These are phyloP conservation scores for Phaedon cochleariae DNA, from an alignment of 2,888 invertebrate genomes.

Conservation along the genomic window DNA sequence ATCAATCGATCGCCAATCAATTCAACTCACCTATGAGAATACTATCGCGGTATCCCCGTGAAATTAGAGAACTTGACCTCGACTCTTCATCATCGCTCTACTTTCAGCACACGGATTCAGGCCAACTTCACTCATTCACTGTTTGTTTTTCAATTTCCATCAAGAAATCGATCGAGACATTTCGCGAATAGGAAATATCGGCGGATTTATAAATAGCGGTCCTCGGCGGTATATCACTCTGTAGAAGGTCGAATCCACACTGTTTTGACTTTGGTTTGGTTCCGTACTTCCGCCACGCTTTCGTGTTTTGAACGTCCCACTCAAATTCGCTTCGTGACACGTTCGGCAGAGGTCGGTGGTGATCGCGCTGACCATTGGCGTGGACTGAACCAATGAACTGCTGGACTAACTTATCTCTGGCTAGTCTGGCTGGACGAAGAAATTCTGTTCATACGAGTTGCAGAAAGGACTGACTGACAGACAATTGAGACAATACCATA, in stretches of 20 bases:
- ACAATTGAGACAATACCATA: too few relatives aligned
- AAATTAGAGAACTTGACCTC: not conserved
- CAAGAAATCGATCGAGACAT: not conserved
- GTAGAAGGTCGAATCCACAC: slow-evolving; percentile 6
- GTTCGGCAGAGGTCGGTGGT: slow-evolving; percentile 24
- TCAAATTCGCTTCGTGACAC: slow-evolving; percentile 25
- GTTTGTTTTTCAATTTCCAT: not conserved
- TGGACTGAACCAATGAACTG: too few relatives aligned
- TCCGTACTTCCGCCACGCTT: slow-evolving; percentile 10
- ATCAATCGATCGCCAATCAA: not conserved
- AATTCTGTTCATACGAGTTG: too few relatives aligned
- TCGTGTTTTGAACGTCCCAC: slow-evolving; percentile 41
- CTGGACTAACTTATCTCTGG: too few relatives aligned
- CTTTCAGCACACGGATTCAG: not conserved
- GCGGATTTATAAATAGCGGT: not conserved
- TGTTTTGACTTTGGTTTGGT: slow-evolving; percentile 16
- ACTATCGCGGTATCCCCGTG: not conserved
- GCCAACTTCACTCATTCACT: not conserved
- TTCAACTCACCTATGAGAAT: not conserved
- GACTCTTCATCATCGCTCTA: not conserved
- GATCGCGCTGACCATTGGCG: not conserved
- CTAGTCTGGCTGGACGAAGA: too few relatives aligned
- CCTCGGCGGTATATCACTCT: not conserved
- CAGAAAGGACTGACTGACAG: too few relatives aligned
- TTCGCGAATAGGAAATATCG: not conserved